Percentiles rank a stretch among this genome's conserved stretches.
Conservation (phyloP, 1,140 invertebrate species). For the Anagrus nilaparvatae region DNA sequence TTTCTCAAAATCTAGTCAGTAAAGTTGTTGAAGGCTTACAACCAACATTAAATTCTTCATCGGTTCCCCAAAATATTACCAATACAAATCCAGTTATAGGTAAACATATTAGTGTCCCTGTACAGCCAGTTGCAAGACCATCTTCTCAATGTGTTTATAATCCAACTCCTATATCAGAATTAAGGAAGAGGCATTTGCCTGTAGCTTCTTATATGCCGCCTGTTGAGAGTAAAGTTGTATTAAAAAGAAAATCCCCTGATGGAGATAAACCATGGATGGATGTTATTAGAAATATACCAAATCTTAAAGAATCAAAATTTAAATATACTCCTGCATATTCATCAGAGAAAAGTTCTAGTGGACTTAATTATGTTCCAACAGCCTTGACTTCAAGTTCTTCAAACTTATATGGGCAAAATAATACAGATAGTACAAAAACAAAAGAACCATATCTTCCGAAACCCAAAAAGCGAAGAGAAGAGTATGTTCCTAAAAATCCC, state of each 20-base stretch:
- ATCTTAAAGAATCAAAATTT: conserved; percentile 20
- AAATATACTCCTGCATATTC: conserved; percentile 27
- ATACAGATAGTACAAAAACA: conserved; percentile 22
- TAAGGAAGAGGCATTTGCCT: conserved; percentile 45
- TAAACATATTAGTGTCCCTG: conserved; percentile 7
- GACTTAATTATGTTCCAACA: conserved; percentile 30
- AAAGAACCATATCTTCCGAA: conserved; percentile 34
- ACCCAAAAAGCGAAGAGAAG: conserved; percentile 34
- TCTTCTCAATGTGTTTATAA: conserved; percentile 41
- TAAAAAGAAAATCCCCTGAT: conserved; percentile 36
- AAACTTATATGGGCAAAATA: conserved; percentile 25
- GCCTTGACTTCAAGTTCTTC: conserved; percentile 23
- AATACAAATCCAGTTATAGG: conserved; percentile 8
- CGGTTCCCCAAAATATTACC: conserved; percentile 14
- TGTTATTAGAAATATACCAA: conserved; percentile 22
- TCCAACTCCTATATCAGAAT: conserved; percentile 51
- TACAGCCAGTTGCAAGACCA: conserved; percentile 15
- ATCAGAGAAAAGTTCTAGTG: conserved; percentile 13
- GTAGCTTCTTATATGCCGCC: conserved; percentile 37
- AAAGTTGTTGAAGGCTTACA: conserved; percentile 39
- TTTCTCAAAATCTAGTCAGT: conserved; percentile 37
- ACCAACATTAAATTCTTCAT: conserved; percentile 25
- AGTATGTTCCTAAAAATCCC: conserved; percentile 36
- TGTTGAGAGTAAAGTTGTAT: conserved; percentile 34
- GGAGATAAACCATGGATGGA: conserved; percentile 28